Evolutionary conservation across 2,113 vertebrate species (phyloP).

Genomic region (Pelusios castaneus): DNA sequence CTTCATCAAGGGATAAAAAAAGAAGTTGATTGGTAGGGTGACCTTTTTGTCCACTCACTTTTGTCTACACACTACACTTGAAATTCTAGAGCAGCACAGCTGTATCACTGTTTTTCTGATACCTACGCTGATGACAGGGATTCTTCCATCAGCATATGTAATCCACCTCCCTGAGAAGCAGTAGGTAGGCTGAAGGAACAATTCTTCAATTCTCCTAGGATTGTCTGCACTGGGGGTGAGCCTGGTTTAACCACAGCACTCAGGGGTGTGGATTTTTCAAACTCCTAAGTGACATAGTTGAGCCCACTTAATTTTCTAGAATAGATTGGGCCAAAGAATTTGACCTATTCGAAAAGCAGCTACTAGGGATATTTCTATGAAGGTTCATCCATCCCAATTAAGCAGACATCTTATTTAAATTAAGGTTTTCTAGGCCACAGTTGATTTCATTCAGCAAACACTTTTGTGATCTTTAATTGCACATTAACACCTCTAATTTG

Average conservation of each 20-base stretch:
- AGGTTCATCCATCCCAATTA: not conserved
- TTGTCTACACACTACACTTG: too few species aligned
- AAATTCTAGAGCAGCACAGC: not conserved
- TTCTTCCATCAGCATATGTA: not conserved
- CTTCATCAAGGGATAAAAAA: too few species aligned
- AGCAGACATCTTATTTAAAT: not conserved
- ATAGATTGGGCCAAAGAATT: not conserved
- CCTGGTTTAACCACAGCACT: not conserved
- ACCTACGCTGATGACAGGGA: not conserved
- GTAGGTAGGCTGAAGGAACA: not conserved
- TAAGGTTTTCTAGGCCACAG: not conserved
- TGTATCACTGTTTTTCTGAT: not conserved
- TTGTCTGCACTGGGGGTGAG: not conserved
- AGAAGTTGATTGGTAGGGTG: too few species aligned
- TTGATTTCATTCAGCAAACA: constrained; percentile 24
- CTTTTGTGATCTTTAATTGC: constrained; percentile 43
- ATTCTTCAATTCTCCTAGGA: not conserved
- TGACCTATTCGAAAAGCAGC: not conserved
- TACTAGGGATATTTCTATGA: not conserved
- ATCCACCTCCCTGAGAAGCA: not conserved
- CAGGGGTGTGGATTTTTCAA: not conserved
- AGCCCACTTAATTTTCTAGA: not conserved
- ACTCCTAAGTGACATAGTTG: not conserved
- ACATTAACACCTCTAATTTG: constrained; percentile 38
- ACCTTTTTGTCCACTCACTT: too few species aligned